Evolutionary conservation across 2,888 invertebrate genomes (phyloP).

Genomic region (Rotaria magnacalcarata): DNA sequence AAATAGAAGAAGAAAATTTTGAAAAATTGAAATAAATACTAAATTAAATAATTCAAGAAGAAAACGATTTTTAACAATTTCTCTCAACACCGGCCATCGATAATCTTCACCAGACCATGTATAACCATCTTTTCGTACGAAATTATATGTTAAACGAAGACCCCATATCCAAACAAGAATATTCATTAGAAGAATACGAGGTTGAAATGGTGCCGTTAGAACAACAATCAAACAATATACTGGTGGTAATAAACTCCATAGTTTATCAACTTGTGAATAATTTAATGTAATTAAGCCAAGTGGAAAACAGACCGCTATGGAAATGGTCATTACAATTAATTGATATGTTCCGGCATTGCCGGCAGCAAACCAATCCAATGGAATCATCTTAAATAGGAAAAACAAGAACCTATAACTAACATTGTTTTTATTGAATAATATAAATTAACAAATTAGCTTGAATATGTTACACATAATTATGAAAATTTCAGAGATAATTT

Average conservation of each 20-base stretch:
- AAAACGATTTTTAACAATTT: conserved; percentile 41
- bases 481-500: neutral
- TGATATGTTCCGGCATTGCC: neutral
- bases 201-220: neutral
- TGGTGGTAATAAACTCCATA: conserved; percentile 43
- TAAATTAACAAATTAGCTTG: neutral
- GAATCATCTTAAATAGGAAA: neutral
- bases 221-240: conserved; percentile 40
- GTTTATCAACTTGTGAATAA: conserved; percentile 40
- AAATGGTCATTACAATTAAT: neutral
- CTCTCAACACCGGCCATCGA: conserved; percentile 40
- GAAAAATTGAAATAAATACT: conserved; percentile 40
- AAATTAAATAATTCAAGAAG: conserved; percentile 44
- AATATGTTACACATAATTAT: neutral
- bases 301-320: neutral
- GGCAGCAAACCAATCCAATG: neutral
- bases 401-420: neutral
- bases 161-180: conserved; percentile 39
- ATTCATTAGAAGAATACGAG: conserved; percentile 30
- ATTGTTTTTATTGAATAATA: neutral
- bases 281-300: neutral
- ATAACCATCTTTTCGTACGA: conserved; percentile 44
- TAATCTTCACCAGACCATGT: conserved; percentile 44
- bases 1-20: conserved; percentile 42
- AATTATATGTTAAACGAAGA: conserved; percentile 39